phyloP scores from a whole-genome alignment of 2,888 invertebrate species.

The Lasioglossum zephyrum region DNA sequence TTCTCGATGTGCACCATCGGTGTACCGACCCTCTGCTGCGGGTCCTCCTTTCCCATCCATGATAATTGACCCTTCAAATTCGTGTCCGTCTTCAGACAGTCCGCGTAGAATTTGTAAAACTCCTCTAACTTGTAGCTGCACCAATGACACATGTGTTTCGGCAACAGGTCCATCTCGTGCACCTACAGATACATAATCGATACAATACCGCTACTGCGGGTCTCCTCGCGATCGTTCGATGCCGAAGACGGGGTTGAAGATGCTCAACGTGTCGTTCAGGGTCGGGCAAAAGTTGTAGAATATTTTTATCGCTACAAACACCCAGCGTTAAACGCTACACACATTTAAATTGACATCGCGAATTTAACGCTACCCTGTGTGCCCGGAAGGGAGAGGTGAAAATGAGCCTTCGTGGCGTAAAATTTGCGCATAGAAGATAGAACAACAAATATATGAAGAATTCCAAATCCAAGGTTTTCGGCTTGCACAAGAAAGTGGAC shows the following conservation, averaged over 20 bases:
- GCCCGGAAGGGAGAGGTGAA: not conserved
- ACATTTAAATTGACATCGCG: not conserved
- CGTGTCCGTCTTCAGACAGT: constrained; percentile 79
- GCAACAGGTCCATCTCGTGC: constrained; percentile 81
- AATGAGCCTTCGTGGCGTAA: not conserved
- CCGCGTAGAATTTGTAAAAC: constrained; percentile 80
- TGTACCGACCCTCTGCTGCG: constrained; percentile 65
- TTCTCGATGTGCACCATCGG: constrained; percentile 82
- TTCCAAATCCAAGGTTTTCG: not conserved
- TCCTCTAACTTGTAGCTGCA: constrained; percentile 82
- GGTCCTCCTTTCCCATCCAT: constrained; percentile 79
- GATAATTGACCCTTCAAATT: constrained; percentile 80
- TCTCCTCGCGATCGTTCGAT: not conserved
- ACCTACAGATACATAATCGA: constrained; percentile 71
- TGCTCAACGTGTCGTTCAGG: not conserved
- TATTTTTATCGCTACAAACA: not conserved
- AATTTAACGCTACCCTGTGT: not conserved
- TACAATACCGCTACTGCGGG: constrained; percentile 21
- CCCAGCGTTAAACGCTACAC: not conserved
- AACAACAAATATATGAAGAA: not conserved
- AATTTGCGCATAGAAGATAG: not conserved
- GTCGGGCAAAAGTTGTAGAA: not conserved
- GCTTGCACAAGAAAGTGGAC: not conserved
- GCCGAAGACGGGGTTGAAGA: not conserved
- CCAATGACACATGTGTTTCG: constrained; percentile 82